A percentile compares a stretch with the other conserved stretches of the same genome.
Evolutionary conservation across 2,888 invertebrate species (phyloP).

Genomic region (Metopia argyrocephala): DNA sequence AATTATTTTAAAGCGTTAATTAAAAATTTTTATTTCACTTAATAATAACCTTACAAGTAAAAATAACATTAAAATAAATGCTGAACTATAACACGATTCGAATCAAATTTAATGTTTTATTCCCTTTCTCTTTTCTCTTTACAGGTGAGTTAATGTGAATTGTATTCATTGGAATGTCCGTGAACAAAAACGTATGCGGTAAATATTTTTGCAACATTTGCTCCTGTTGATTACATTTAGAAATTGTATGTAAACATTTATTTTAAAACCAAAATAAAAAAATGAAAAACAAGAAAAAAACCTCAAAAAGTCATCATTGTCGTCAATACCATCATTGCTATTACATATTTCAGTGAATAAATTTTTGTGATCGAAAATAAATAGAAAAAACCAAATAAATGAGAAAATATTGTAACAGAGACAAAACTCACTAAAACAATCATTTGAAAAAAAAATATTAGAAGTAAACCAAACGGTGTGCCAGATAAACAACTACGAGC

Average conservation of each 20-base stretch:
- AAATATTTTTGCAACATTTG: background rate
- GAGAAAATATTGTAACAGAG: too few species aligned
- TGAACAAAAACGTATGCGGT: background rate
- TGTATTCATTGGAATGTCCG: background rate
- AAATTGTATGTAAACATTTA: background rate
- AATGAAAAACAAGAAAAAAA: background rate
- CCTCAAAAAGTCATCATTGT: conserved; percentile 31
- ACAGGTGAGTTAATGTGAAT: conserved; percentile 17
- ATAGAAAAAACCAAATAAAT: too few species aligned
- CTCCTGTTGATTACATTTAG: conserved; percentile 21
- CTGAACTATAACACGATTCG: too few species aligned
- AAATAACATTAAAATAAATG: too few species aligned
- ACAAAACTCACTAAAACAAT: too few species aligned
- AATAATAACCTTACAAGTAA: too few species aligned
- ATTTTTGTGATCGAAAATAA: background rate
- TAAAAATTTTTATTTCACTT: too few species aligned
- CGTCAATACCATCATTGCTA: background rate
- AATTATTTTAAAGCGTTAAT: too few species aligned
- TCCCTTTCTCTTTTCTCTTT: conserved; percentile 17
- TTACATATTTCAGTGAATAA: background rate
- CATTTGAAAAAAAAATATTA: too few species aligned
- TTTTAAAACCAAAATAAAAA: background rate
- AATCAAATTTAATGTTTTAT: conserved; percentile 8
- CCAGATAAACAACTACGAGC: too few species aligned
- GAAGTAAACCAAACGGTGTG: too few species aligned